phyloP scores from a whole-genome alignment of 2,888 invertebrate species.

The Pyrocoelia pectoralis region DNA sequence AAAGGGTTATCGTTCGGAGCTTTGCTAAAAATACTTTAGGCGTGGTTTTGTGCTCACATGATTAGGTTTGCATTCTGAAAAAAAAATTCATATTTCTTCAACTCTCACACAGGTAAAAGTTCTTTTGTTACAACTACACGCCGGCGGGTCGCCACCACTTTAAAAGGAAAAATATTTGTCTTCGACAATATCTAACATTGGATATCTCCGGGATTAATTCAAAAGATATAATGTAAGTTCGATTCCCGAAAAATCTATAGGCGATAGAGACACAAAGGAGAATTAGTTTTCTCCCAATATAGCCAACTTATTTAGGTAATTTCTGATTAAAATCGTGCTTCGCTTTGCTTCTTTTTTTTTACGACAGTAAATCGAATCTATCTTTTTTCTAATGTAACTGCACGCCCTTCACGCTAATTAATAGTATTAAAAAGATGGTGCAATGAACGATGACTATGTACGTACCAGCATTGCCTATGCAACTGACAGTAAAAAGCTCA shows the following conservation, averaged over 20 bases:
- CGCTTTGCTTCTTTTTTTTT: neutral
- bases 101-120: conserved; percentile 20
- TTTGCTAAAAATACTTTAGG: conserved; percentile 32
- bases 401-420: conserved; percentile 38
- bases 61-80: conserved; percentile 8
- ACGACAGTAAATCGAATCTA: conserved; percentile 7
- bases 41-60: conserved; percentile 19
- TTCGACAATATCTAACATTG: conserved; percentile 46
- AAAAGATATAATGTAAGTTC: conserved; percentile 46
- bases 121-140: conserved; percentile 1
- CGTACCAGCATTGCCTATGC: conserved; percentile 43
- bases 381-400: conserved; percentile 7
- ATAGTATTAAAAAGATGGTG: conserved; percentile 41
- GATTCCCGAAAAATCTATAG: conserved; percentile 32
- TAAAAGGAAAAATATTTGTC: conserved; percentile 7
- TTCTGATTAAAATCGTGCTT: neutral
- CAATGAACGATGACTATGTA: conserved; percentile 42
- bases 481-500: conserved; percentile 26
- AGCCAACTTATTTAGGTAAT: conserved; percentile 20
- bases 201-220: conserved; percentile 47
- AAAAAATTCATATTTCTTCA: conserved; percentile 22
- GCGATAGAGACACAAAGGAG: conserved; percentile 40
- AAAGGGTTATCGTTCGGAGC: conserved; percentile 32
- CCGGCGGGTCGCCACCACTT: conserved; percentile 10
- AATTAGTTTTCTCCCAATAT: conserved; percentile 40